phyloP scores from a whole-genome alignment of 2,888 invertebrate species.

The Chironomus riparius region DNA sequence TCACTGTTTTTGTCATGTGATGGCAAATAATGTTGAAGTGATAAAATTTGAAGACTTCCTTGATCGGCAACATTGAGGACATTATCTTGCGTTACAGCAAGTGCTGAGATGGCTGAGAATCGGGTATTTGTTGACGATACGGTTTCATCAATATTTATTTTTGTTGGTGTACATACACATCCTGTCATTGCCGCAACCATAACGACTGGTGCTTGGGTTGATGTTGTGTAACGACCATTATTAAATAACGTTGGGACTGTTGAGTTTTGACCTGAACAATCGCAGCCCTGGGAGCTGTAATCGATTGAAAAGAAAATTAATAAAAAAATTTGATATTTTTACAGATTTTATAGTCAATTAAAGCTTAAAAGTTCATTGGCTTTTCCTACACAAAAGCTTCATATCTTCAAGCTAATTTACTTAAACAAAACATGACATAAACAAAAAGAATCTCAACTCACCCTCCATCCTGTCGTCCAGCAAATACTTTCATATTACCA shows the following conservation, averaged over 20 bases:
- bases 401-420: too few relatives aligned
- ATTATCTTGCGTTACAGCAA: constrained; percentile 93
- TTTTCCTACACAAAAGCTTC: too few relatives aligned
- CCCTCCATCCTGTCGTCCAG: constrained; percentile 64
- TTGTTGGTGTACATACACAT: constrained; percentile 15
- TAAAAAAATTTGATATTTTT: background rate
- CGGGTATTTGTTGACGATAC: constrained; percentile 82
- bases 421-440: background rate
- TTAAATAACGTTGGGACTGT: background rate
- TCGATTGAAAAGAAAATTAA: background rate
- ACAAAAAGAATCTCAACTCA: constrained; percentile 47
- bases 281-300: constrained; percentile 41
- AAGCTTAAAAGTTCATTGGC: too few relatives aligned
- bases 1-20: constrained; percentile 81
- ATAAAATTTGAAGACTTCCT: constrained; percentile 75
- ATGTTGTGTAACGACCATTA: background rate
- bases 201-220: background rate
- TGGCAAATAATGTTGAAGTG: constrained; percentile 78
- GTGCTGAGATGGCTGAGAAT: constrained; percentile 78
- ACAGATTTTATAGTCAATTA: too few relatives aligned
- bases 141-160: constrained; percentile 70
- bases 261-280: constrained; percentile 36
- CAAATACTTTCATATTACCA: constrained; percentile 83
- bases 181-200: constrained; percentile 14
- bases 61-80: constrained; percentile 93